Evolutionary conservation across 2,888 invertebrate species (phyloP), one percentile per base, ranked within the genome.

Genomic region (Pedicia rivosa): DNA sequence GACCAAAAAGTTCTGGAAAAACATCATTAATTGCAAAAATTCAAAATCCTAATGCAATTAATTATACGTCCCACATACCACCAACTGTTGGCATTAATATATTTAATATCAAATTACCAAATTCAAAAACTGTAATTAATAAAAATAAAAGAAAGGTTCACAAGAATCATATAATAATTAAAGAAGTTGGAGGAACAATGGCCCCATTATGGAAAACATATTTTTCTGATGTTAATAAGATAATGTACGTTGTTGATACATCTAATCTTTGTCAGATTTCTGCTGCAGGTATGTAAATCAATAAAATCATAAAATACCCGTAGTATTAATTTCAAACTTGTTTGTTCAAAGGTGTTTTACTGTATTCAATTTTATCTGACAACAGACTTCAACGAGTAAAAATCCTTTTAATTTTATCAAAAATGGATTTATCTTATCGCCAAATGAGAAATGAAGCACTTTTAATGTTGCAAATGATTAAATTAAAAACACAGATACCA

Each of bases 371-470:
- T 29, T 54, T 86, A 15, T 74, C 80, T 1, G 75, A 86, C 48
- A 83, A 84, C 1, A 63, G 65, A 30, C 58, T 83, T 15, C 68
- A 69, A 47, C 66, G 66, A 35, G 67, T 73, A 0, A 77, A 76
- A 63, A 76, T 83, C 54, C 65, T 81, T 14, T 53, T 86, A 38
- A 75, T 83, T 1, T 56, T 87, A 8, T 73, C 77, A 10, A 87
- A 87, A 64, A 84, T 82, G 80, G 86, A 87, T 49, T 74, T 79
- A 2, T 82, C 84, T 5, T 84, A 86, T 57, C 66, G 83, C 9
- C 86, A 86, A 53, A 84, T 86, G 82, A 66, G 84, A 34, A 86
- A 86, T 53, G 84, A 87, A 52, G 82, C 84, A 0, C 57, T 86
- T 17, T 63, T 86, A 2, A 86, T 86, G 79, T 61, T 87, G 43